These are phyloP conservation scores for Eudyptes chrysolophus DNA, from an alignment of 2,113 vertebrate genomes.

Conservation along the genomic window DNA sequence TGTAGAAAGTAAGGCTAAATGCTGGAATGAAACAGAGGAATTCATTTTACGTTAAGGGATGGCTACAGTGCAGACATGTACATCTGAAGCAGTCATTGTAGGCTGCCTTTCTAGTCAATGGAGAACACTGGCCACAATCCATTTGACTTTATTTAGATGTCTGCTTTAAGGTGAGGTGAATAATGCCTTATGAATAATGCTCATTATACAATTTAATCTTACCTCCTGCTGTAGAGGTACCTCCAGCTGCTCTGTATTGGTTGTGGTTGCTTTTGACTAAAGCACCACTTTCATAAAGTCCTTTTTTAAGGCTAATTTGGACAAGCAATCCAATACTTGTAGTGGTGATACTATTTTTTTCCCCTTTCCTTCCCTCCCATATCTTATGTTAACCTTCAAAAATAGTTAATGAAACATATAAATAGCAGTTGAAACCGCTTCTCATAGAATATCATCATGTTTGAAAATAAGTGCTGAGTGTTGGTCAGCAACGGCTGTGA, in stretches of 20 bases:
- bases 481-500: slow-evolving; percentile 9
- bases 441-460: neutral
- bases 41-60: neutral
- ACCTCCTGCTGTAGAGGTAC: neutral
- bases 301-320: neutral
- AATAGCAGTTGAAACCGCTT: neutral
- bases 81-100: neutral
- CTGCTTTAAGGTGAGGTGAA: neutral
- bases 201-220: neutral
- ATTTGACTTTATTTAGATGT: neutral
- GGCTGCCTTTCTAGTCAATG: neutral
- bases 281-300: neutral
- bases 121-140: neutral
- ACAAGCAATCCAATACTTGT: neutral
- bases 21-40: neutral
- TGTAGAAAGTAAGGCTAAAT: neutral
- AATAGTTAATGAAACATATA: neutral
- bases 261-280: neutral
- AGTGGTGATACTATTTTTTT: neutral
- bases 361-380: neutral
- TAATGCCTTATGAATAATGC: neutral
- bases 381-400: neutral
- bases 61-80: neutral
- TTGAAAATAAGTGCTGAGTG: neutral
- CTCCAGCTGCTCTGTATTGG: neutral